Base-by-base conservation (phyloP, 2,888 invertebrate species). In the Laothoe populi region DNA sequence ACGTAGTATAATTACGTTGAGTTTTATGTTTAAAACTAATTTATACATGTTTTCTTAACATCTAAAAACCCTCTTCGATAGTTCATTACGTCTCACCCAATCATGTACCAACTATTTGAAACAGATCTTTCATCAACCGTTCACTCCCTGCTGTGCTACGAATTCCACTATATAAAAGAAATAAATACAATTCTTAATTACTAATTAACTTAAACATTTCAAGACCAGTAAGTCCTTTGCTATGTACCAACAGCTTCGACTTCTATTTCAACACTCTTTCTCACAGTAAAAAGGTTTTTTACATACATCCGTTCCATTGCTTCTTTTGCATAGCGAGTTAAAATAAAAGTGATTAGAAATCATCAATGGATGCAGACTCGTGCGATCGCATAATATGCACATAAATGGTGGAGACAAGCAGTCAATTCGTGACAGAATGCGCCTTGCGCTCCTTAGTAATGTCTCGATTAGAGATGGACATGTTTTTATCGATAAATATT, bases 391-490 rank as follows among this genome's bases (percentile, higher is more conserved):
- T 21, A 61, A 61, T 19, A 16, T 53, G n/a, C 11, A 44, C 53
- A 31, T 61, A 53, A 19, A 44, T 53, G 60, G 60, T 61, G 42
- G 42, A 35, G 40, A 62, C 62, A 31, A 48, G 38, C 62, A 68
- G 71, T 68, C 66, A 73, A 76, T 77, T 85, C 88, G 88, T 88
- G 88, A 86, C 72, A 84, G 77, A 84, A 88, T 87, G 88, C 86
- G 84, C 81, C 59, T 73, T 77, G 77, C 74, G 74, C 72, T 73
- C 70, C 69, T 64, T 53, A 49, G 16, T 53, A 61, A 74, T 73
- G 69, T 74, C 71, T 70, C 73, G 60, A 60, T 53, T 74, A 79
- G 78, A 70, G 81, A 38, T 71, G 78, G 0, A 61, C 64, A 26
- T 46, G 19, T 44, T 19, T 13, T 24, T 65, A 5, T 69, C 71